Conservation (phyloP, 2,888 invertebrate genomes). For the Chrysotoxum bicinctum region DNA sequence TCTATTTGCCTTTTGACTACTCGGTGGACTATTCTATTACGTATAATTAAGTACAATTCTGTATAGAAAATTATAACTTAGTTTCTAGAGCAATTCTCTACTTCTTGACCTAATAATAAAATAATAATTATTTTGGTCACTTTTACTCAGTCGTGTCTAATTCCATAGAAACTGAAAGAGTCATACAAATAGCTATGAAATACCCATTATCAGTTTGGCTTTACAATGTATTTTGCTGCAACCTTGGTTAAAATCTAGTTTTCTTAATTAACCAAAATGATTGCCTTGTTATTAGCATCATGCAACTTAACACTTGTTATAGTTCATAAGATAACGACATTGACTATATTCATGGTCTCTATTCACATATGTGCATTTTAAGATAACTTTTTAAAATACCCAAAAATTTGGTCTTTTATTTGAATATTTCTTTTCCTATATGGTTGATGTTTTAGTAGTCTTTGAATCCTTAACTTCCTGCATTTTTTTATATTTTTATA, state of each 20-base stretch:
- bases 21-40: too few species aligned
- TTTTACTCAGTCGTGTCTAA: neutral
- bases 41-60: too few species aligned
- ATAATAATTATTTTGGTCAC: too few species aligned
- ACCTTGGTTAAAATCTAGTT: slow-evolving; percentile 11
- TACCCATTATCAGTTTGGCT: neutral
- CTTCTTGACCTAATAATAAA: too few species aligned
- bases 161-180: neutral
- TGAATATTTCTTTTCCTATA: neutral
- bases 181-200: neutral
- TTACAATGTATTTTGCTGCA: neutral
- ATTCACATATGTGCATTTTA: neutral
- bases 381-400: neutral
- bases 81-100: too few species aligned
- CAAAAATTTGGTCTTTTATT: neutral
- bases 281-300: slow-evolving; percentile 26
- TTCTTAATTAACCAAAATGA: slow-evolving; percentile 29
- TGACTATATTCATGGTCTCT: slow-evolving; percentile 7
- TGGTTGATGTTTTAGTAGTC: neutral
- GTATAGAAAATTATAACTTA: too few species aligned
- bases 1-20: too few species aligned
- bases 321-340: slow-evolving; percentile 28
- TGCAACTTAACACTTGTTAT: slow-evolving; percentile 35
- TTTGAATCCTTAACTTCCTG: neutral
- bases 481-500: neutral